Percentiles rank a stretch among this genome's conserved stretches.
Conservation (phyloP, 2,888 invertebrate species). For the Beris morrisii region DNA sequence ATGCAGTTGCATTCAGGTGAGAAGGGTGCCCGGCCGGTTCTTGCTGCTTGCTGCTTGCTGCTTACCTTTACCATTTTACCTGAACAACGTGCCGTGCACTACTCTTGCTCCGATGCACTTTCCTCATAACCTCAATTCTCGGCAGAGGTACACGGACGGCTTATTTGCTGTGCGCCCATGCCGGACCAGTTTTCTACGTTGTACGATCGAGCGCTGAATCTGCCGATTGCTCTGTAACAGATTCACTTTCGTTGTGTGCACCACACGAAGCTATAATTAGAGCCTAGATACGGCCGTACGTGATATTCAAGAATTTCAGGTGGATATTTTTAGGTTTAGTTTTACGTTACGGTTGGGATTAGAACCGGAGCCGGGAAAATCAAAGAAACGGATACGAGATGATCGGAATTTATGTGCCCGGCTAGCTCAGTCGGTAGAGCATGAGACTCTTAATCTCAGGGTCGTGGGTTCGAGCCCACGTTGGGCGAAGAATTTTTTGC, state of each 20-base stretch:
- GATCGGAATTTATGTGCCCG: conserved; percentile 50
- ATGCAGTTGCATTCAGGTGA: conserved; percentile 18
- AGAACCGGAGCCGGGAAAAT: background rate
- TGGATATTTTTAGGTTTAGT: background rate
- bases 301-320: background rate
- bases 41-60: background rate
- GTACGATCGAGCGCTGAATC: background rate
- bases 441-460: conserved; percentile 69
- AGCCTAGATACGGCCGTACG: background rate
- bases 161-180: no score
- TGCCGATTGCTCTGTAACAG: background rate
- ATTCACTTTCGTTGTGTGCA: conserved; percentile 8
- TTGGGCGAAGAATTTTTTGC: conserved; percentile 57
- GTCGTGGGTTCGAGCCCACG: conserved; percentile 67
- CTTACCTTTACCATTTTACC: no score
- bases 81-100: background rate
- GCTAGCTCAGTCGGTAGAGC: conserved; percentile 64
- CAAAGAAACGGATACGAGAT: background rate
- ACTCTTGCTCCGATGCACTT: conserved; percentile 15
- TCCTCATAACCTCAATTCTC: conserved; percentile 14
- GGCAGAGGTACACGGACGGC: background rate
- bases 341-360: background rate
- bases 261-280: background rate
- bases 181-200: conserved; percentile 3
- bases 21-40: background rate